These are phyloP conservation scores for Enteromius radiatus DNA, from an alignment of 2,797 vertebrate genomes.

Conservation along the genomic window DNA sequence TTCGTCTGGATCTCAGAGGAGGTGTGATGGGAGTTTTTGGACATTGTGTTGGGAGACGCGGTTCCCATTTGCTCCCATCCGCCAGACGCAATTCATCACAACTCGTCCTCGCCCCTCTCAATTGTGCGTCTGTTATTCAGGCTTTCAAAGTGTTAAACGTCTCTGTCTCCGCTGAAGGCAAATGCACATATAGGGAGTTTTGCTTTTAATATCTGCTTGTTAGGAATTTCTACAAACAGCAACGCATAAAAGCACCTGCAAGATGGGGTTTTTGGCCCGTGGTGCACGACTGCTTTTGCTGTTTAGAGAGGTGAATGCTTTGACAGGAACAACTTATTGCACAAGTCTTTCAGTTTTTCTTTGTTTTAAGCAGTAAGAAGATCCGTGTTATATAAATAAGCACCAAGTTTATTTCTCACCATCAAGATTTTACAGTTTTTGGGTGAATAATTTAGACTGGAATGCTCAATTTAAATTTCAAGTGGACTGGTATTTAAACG, in stretches of 20 bases:
- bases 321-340: neutral
- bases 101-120: slow-evolving; percentile 54
- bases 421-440: neutral
- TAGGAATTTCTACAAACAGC: neutral
- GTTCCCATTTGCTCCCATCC: slow-evolving; percentile 72
- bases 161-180: neutral
- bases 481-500: neutral
- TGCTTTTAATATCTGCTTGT: neutral
- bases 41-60: slow-evolving; percentile 63
- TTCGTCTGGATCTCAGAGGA: slow-evolving; percentile 52
- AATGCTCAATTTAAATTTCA: neutral
- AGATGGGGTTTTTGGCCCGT: neutral
- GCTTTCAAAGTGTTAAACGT: slow-evolving; percentile 37
- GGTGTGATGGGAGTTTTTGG: slow-evolving; percentile 43
- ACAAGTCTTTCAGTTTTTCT: neutral
- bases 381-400: neutral
- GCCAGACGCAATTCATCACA: slow-evolving; percentile 63
- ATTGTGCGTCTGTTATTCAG: slow-evolving; percentile 34
- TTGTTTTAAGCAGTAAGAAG: neutral
- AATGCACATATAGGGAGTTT: neutral
- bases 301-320: neutral
- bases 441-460: neutral
- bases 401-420: neutral
- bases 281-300: neutral
- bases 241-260: slow-evolving; percentile 68